Evolutionary conservation across 2,888 invertebrate genomes (phyloP), one percentile per base, ranked within the genome.

Genomic region (Mesoligia furuncula): DNA sequence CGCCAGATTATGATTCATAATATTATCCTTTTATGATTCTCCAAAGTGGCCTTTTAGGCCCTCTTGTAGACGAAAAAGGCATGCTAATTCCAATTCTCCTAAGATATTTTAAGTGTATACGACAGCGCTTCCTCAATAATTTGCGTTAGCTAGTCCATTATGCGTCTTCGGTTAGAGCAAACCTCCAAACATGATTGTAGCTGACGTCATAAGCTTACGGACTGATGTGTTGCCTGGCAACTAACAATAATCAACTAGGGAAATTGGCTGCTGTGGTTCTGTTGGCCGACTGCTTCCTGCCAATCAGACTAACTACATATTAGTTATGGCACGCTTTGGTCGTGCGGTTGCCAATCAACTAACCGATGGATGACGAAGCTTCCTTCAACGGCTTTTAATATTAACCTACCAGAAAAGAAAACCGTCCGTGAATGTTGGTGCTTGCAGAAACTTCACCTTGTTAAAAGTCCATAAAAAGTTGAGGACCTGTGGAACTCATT

Each of bases 261-360:
- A 72, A 85, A 81, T 72, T 69, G 71, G 54, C 54, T 6, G 71
- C 39, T 59, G 75, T n/a, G 76, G 71, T 71, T 61, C 39, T 68
- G 54, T 75, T 68, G 59, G 39, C 1, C 39, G 59, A 62, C 15
- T 45, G 61, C 42, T 66, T 80, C 36, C 62, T 20, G 31, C 39
- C 85, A 82, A 81, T 80, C 75, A 85, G 67, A 64, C 71, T 80
- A 75, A 82, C 85, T 75, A 65, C 68, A 54, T 75, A 80, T 75
- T 85, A 80, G 75, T 65, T 85, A 82, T 61, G 45, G 70, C 61
- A 39, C 39, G 67, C 15, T 64, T 17, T 68, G 71, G 13, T 54
- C 39, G 24, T 72, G 67, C 36, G 75, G 80, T 62, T 62, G 66
- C 36, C 24, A 42, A 65, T 74, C 36, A 48, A 69, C 24, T 24